Evolutionary conservation across 2,113 vertebrate species (phyloP), one percentile per base, ranked within the genome.

Genomic region (Nycticryphes semicollaris): DNA sequence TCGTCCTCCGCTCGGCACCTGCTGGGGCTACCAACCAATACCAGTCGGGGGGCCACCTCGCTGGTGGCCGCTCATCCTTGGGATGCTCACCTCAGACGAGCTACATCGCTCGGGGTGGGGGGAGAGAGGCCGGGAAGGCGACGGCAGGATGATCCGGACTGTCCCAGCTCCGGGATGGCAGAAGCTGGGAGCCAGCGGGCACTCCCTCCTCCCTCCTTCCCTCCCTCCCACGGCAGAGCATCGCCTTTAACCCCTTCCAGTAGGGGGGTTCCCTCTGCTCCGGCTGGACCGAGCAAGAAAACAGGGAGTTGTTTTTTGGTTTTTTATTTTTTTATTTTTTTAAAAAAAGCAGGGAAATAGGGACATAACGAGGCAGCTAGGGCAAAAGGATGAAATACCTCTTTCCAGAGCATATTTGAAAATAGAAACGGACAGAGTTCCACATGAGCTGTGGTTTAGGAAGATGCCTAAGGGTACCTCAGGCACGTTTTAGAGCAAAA

Each of bases 1-100:
- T 99, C 89, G 95, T 98, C 88, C 83, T 54, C 80, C 14, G 21
- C 31, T 45, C 23, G 70, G 97, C 98, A 98, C 98, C 98, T 98
- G 98, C 97, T 80, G 81, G 84, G 92, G 70, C 76, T 28, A 64
- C 67, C 4, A 6, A 1, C 13, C 64, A 74, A 14, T 6, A 17
- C 35, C 24, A 6, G 57, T 75, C 39, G n/a, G 13, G 41, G 5
- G 8, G 35, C 4, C 68, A 18, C 87, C 43, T 33, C 20, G 24
- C 74, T 4, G 28, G 6, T 24, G 59, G 21, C 88, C 31, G 14
- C 4, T 15, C 93, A 73, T 77, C 94, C 90, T 72, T 72, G 50
- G 24, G 54, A 20, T 10, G 39, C 41, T 35, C 64, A 12, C 17
- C n/a, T 25, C 4, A 12, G 18, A 7, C 2, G 1, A 33, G 16